A percentile compares a stretch with the other conserved stretches of the same genome.
phyloP scores from a whole-genome alignment of 92 coral and sea anemone genomes.

The Porites evermanni region DNA sequence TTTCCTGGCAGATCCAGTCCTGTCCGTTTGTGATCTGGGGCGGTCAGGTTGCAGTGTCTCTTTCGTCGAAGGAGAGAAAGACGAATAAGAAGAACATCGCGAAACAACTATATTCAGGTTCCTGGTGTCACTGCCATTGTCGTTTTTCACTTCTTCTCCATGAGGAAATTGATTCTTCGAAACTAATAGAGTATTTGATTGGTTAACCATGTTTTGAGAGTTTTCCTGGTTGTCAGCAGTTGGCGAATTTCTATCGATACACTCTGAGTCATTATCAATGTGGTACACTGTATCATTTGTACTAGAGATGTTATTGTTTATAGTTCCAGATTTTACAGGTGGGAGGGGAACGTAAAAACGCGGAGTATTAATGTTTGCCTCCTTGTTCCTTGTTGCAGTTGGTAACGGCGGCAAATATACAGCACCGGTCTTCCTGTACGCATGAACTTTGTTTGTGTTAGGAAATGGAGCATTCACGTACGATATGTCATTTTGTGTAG shows the following conservation, averaged over 20 bases:
- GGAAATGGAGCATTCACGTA: constrained; percentile 21
- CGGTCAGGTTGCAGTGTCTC: neutral
- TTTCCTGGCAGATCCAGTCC: neutral
- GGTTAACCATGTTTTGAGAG: neutral
- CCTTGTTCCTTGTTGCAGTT: constrained; percentile 1
- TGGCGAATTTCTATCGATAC: neutral
- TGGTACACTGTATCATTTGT: neutral
- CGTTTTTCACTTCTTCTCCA: neutral
- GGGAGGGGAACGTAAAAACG: neutral
- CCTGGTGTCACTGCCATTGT: neutral
- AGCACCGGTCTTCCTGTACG: neutral
- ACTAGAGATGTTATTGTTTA: constrained; percentile 5
- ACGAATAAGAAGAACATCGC: constrained; percentile 5
- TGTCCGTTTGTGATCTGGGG: neutral
- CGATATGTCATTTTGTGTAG: neutral
- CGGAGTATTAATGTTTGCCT: neutral
- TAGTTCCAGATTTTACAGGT: neutral
- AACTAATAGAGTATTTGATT: neutral
- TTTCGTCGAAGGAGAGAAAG: constrained; percentile 1
- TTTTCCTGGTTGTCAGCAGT: neutral
- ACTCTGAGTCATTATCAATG: constrained; percentile 1
- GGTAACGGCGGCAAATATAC: constrained; percentile 4
- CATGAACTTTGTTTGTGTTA: neutral
- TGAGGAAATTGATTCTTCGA: neutral
- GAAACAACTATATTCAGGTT: constrained; percentile 19